phyloP scores from a whole-genome alignment of 2,797 vertebrate species.

The Rhadinocentrus ornatus region DNA sequence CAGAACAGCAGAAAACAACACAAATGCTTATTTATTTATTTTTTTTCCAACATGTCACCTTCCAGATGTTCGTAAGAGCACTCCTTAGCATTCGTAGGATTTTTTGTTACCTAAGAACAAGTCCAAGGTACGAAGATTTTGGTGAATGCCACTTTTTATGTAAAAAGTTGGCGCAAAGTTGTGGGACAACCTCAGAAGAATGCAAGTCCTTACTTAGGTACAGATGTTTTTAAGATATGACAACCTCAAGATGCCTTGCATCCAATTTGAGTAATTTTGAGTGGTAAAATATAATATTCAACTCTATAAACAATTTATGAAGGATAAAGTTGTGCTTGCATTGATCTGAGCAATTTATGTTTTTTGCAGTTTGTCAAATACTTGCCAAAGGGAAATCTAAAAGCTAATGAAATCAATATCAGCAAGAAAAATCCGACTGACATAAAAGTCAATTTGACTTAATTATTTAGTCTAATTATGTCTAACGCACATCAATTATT shows the following conservation, averaged over 20 bases:
- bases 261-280: not conserved
- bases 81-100: too few species aligned
- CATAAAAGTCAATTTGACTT: conserved; percentile 21
- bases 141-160: too few species aligned
- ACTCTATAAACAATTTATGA: conserved; percentile 24
- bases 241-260: not conserved
- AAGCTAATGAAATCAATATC: conserved; percentile 25
- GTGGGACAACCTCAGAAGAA: not conserved
- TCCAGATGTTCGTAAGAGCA: too few species aligned
- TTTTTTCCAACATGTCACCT: too few species aligned
- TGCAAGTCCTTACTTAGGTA: not conserved
- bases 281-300: not conserved
- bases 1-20: too few species aligned
- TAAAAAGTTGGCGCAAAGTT: not conserved
- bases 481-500: conserved; percentile 11
- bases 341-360: conserved; percentile 13
- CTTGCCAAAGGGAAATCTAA: conserved; percentile 22
- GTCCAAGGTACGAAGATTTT: too few species aligned
- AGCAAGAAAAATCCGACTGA: conserved; percentile 8
- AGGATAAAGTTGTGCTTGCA: conserved; percentile 1
- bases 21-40: too few species aligned
- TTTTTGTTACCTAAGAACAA: too few species aligned
- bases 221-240: not conserved
- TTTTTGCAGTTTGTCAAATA: conserved; percentile 30
- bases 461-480: conserved; percentile 19